Conservation (phyloP, 2,113 vertebrate genomes). For the Anseranas semipalmata region DNA sequence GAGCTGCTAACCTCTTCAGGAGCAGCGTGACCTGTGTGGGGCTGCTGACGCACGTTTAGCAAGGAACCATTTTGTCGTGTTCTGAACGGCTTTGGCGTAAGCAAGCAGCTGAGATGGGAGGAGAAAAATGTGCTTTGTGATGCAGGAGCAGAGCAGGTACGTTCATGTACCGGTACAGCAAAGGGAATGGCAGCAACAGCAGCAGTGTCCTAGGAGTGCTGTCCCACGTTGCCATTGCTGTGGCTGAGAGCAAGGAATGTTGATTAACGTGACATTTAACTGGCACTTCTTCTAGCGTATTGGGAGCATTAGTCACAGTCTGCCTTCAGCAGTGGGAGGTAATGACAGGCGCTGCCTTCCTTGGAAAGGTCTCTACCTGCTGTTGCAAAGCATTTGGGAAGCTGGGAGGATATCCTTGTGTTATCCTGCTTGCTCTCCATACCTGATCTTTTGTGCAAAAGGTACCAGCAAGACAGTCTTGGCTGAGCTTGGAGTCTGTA, state of each 20-base stretch:
- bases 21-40: background rate
- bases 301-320: background rate
- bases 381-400: background rate
- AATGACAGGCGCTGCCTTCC: background rate
- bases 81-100: background rate
- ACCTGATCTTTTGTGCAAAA: background rate
- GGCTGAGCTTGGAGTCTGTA: background rate
- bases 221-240: background rate
- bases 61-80: background rate
- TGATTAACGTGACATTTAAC: background rate
- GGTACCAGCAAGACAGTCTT: background rate
- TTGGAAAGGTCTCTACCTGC: background rate
- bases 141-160: fast-evolving
- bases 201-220: background rate
- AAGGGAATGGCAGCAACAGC: background rate
- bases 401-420: background rate
- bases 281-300: background rate
- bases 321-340: background rate
- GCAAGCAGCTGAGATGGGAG: background rate
- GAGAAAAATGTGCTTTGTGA: background rate
- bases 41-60: fast-evolving
- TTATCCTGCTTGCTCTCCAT: background rate
- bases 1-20: background rate
- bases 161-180: background rate
- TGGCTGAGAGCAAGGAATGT: background rate